Base-by-base conservation (phyloP, 2,113 vertebrate genomes). In the Glaucidium brasilianum region DNA sequence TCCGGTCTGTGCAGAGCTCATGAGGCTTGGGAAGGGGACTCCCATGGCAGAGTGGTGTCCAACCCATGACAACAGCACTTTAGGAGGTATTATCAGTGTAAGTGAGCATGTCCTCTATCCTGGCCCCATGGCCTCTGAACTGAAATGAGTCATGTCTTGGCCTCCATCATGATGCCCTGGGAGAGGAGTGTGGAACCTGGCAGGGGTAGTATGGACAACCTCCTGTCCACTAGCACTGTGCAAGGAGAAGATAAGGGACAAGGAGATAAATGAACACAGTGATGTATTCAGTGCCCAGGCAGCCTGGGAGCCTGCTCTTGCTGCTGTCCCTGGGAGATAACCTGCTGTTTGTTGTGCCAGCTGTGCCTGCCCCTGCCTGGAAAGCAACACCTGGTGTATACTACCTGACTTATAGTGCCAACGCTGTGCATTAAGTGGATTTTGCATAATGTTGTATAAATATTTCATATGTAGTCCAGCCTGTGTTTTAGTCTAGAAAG, bases 101-200 rank as follows among this genome's bases (percentile, higher is more conserved):
- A 82, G 29, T 27, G 22, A 67, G 3, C 18, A 14, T 18, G 34
- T 67, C 58, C 11, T 76, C 29, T 52, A 2, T 11, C 13, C 58
- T 7, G 6, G 12, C 6, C 19, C 47, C 5, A 1, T 10, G 25
- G 11, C 19, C 18, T 43, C 22, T 34, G 47, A 21, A 23, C 18
- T 59, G 29, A 11, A 53, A 30, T 0, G 0, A 1, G 2, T 19
- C 49, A 18, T 9, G 5, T 26, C 60, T 74, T 52, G 34, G 49
- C 13, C 34, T 66, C 27, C 30, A 32, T 10, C 5, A 1, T 0
- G 1, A 39, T 50, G n/a, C 10, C 16, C 2, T 16, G n/a, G 10
- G 34, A n/a, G 13, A 59, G 55, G 20, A 39, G 55, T 2, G 25
- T 35, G 43, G 50, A 32, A 55, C 41, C 6, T 62, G 59, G 22